Conservation (phyloP, 2,113 vertebrate genomes). For the Hippopotamus amphibius region DNA sequence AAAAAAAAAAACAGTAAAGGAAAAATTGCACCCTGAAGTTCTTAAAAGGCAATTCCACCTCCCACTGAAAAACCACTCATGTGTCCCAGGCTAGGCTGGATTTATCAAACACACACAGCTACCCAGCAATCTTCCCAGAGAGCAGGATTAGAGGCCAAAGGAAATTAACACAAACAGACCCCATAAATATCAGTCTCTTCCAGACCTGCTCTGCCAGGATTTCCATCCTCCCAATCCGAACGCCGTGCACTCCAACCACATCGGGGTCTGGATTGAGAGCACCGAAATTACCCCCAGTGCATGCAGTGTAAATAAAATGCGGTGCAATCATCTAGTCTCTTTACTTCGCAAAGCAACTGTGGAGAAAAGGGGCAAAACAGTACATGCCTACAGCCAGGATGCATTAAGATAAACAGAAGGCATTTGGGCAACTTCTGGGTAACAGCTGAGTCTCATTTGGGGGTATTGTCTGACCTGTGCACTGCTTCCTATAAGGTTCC, state of each 20-base stretch:
- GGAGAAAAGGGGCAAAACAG: not conserved
- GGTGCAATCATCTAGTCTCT: not conserved
- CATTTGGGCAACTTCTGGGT: not conserved
- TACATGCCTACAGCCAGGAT: not conserved
- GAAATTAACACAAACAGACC: not conserved
- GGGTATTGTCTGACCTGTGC: not conserved
- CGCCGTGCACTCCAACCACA: not conserved
- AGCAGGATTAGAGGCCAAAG: conserved; percentile 43
- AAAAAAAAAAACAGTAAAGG: not conserved
- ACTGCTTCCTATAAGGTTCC: not conserved
- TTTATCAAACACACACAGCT: conserved; percentile 56
- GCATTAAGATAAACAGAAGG: not conserved
- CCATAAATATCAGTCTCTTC: not conserved
- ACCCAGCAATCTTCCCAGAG: conserved; percentile 41
- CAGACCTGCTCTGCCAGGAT: not conserved
- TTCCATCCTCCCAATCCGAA: not conserved
- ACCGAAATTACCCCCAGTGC: not conserved
- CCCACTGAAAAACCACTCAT: conserved; percentile 46
- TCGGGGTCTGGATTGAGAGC: not conserved
- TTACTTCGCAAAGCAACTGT: conserved; percentile 44
- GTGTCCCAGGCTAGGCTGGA: not conserved
- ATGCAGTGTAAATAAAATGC: not conserved
- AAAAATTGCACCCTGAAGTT: not conserved
- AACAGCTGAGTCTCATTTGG: not conserved
- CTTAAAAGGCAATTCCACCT: conserved; percentile 48